These are phyloP conservation scores for Pangasianodon hypophthalmus DNA, from an alignment of 2,113 vertebrate species.

Conservation along the genomic window DNA sequence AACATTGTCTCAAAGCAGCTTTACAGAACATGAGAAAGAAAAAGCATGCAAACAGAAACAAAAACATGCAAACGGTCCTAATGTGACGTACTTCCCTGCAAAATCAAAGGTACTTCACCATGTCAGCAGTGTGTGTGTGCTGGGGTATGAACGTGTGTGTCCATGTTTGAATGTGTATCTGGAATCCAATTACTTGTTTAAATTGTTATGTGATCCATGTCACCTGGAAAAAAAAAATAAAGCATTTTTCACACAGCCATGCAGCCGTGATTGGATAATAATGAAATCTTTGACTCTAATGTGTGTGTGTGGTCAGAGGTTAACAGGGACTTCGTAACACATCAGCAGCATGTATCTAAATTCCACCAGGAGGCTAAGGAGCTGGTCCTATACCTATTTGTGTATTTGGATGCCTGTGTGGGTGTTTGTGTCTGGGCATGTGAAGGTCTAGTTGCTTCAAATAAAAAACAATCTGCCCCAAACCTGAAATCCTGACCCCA, in stretches of 20 bases:
- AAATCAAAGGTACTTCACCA: constrained; percentile 19
- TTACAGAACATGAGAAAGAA: no score
- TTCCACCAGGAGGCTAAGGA: background rate
- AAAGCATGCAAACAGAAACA: no score
- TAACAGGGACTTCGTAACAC: constrained; percentile 15
- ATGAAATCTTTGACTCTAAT: constrained; percentile 38
- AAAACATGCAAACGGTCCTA: no score
- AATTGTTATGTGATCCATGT: constrained; percentile 25
- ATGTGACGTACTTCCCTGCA: background rate
- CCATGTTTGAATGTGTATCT: constrained; percentile 54
- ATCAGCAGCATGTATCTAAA: background rate
- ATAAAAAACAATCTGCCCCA: background rate
- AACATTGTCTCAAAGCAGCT: no score
- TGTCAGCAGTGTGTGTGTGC: constrained; percentile 20
- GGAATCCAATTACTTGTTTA: constrained; percentile 34
- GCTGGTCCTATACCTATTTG: background rate
- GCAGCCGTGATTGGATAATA: constrained; percentile 12
- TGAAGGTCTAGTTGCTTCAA: background rate
- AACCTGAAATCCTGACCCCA: background rate
- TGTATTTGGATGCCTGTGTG: background rate
- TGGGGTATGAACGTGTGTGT: constrained; percentile 55
- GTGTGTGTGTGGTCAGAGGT: background rate
- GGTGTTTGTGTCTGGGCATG: background rate
- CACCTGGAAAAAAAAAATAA: constrained; percentile 16
- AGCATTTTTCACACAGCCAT: constrained; percentile 19